Conservation (phyloP, 1,140 invertebrate species). For the Pentalonia nigronervosa region DNA sequence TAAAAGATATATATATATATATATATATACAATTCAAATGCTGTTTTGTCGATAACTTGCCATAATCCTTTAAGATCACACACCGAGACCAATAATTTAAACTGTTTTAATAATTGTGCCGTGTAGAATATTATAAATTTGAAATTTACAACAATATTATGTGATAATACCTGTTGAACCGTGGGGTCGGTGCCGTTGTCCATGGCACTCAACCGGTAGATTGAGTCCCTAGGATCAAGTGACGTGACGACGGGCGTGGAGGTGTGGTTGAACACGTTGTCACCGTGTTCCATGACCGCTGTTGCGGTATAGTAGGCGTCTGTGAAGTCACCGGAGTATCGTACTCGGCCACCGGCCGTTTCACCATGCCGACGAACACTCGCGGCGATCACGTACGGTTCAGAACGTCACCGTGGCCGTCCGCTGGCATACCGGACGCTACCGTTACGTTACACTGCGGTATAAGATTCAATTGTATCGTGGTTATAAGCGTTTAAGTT, state of each 20-base stretch:
- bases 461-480: neutral
- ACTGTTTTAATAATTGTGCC: no score
- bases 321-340: neutral
- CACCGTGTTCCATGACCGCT: constrained; percentile 28
- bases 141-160: neutral
- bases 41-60: no score
- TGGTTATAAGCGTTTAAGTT: neutral
- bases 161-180: constrained; percentile 39
- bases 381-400: neutral
- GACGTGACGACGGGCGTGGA: neutral
- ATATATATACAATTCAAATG: no score
- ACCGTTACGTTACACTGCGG: neutral
- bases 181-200: constrained; percentile 53
- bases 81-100: no score
- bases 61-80: no score
- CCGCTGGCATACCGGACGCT: neutral
- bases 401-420: neutral
- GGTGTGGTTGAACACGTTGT: constrained; percentile 4
- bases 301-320: neutral
- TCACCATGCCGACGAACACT: neutral
- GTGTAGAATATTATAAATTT: neutral
- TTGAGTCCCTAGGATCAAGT: neutral
- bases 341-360: neutral
- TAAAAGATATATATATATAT: no score
- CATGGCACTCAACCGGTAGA: constrained; percentile 25